Percentiles rank a stretch among this genome's conserved stretches.
These are phyloP conservation scores for Sebastes itinus DNA, from an alignment of 2,797 vertebrate species.

Conservation along the genomic window DNA sequence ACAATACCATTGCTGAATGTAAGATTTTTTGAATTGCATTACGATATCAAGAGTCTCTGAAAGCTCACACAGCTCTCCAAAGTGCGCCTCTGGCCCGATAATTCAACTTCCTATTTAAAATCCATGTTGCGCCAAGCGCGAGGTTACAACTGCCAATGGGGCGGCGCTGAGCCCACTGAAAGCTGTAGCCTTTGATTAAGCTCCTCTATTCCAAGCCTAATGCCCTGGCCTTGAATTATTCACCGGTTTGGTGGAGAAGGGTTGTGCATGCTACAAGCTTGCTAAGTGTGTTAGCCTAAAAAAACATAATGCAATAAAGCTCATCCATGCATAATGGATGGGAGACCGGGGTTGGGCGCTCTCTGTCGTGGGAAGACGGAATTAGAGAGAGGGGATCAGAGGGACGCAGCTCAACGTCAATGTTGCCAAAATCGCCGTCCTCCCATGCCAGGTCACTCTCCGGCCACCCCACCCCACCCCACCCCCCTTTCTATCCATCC, in stretches of 20 bases:
- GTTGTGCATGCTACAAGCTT: constrained; percentile 74
- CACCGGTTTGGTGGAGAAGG: constrained; percentile 69
- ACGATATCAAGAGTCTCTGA: constrained; percentile 38
- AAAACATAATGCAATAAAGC: constrained; percentile 81
- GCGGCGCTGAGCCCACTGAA: constrained; percentile 64
- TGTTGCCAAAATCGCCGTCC: constrained; percentile 51
- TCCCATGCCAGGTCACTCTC: constrained; percentile 49
- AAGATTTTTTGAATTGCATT: constrained; percentile 32
- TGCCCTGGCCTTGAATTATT: constrained; percentile 80
- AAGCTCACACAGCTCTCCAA: constrained; percentile 33
- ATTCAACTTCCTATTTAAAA: constrained; percentile 65
- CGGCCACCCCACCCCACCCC: constrained; percentile 23
- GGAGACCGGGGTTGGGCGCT: constrained; percentile 44
- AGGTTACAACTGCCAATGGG: constrained; percentile 65
- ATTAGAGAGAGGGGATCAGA: constrained; percentile 70
- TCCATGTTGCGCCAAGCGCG: constrained; percentile 50
- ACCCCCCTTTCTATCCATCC: constrained; percentile 8
- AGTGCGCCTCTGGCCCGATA: constrained; percentile 46
- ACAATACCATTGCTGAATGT: constrained; percentile 29
- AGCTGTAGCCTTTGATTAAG: constrained; percentile 80
- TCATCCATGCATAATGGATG: constrained; percentile 77
- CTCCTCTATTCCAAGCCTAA: constrained; percentile 76
- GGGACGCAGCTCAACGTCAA: constrained; percentile 26
- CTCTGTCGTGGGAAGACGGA: constrained; percentile 61
- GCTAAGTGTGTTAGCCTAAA: constrained; percentile 79